Evolutionary conservation across 2,797 vertebrate genomes (phyloP).

Genomic region (Ceyx erithaca): DNA sequence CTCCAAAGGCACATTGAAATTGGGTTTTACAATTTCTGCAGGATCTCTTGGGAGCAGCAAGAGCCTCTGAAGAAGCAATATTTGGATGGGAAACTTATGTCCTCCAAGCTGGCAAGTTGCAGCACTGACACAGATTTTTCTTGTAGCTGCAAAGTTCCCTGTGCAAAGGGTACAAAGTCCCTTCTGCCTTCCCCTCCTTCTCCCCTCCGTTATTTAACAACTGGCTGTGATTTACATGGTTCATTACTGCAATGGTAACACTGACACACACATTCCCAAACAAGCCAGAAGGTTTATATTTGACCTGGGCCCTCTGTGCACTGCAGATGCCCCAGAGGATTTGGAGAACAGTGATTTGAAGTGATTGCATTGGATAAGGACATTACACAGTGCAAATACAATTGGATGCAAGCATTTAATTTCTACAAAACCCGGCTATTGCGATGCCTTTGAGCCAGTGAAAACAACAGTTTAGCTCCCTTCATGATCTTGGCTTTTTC

Average conservation of each 20-base stretch:
- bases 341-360: constrained; percentile 52
- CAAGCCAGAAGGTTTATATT: constrained; percentile 30
- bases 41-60: neutral
- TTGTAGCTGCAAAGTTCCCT: neutral
- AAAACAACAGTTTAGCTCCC: neutral
- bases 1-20: neutral
- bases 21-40: neutral
- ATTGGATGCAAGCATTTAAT: constrained; percentile 45
- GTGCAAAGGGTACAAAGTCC: neutral
- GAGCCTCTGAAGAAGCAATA: neutral
- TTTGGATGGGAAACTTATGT: constrained; percentile 59
- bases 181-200: constrained; percentile 5
- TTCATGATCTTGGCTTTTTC: neutral
- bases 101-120: constrained; percentile 25
- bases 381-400: constrained; percentile 27
- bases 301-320: constrained; percentile 40
- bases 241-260: constrained; percentile 10
- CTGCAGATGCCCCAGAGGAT: constrained; percentile 27
- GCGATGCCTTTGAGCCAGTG: neutral
- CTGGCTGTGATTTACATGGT: constrained; percentile 19
- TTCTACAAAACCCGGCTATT: neutral
- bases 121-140: constrained; percentile 10
- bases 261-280: neutral
- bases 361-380: constrained; percentile 42
- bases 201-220: neutral